These are phyloP conservation scores for Novumbra hubbsi DNA, from an alignment of 2,797 vertebrate species.

Conservation along the genomic window DNA sequence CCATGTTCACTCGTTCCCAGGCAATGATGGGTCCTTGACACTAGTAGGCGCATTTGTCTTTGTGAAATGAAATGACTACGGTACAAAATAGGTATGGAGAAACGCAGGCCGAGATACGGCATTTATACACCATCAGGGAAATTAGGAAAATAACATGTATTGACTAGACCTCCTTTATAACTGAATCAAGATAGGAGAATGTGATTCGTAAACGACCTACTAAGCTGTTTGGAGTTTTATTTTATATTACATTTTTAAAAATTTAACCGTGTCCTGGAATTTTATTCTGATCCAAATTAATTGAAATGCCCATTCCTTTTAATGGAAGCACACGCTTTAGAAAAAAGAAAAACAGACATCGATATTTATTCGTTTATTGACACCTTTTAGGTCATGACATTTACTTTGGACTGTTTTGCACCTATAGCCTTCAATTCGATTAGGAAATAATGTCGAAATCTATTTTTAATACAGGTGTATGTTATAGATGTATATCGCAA, in stretches of 20 bases:
- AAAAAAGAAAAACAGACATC: background rate
- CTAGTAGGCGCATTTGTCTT: constrained; percentile 84
- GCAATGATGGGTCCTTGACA: constrained; percentile 59
- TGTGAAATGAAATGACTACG: constrained; percentile 58
- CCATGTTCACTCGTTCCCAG: constrained; percentile 19
- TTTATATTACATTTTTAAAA: background rate
- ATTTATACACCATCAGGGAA: constrained; percentile 1
- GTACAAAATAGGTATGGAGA: background rate
- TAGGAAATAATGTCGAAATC: background rate
- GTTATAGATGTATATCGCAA: background rate
- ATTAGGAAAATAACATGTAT: background rate
- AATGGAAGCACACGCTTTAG: background rate
- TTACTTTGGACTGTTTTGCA: background rate
- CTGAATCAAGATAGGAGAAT: background rate
- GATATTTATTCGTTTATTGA: constrained; percentile 1
- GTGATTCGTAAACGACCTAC: background rate
- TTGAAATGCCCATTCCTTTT: background rate
- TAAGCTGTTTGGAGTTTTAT: background rate
- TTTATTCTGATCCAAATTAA: background rate
- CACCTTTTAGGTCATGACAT: background rate
- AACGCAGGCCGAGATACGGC: constrained; percentile 2
- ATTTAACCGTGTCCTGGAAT: background rate
- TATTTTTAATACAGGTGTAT: background rate
- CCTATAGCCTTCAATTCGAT: constrained; percentile 1
- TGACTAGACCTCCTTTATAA: no score